phyloP scores from a whole-genome alignment of 2,113 vertebrate genomes.

The Syrrhaptes paradoxus region DNA sequence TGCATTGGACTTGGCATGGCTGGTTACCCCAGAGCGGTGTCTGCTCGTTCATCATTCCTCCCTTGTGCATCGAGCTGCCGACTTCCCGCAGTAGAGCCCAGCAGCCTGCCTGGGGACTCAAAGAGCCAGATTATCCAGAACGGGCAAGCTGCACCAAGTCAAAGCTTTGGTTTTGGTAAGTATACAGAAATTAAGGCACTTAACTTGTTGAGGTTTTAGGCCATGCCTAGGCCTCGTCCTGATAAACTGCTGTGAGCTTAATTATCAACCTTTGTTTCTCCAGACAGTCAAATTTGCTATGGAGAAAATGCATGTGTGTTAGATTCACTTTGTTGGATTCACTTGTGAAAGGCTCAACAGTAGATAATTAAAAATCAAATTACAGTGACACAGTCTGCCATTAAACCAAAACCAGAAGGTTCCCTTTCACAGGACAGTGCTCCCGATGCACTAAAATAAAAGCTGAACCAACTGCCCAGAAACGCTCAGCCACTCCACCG shows the following conservation, averaged over 20 bases:
- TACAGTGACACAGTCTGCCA: not conserved
- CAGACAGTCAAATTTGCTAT: slow-evolving; percentile 45
- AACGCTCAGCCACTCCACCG: not conserved
- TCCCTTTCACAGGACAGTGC: not conserved
- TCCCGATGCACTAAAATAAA: not conserved
- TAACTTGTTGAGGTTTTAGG: not conserved
- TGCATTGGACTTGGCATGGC: not conserved
- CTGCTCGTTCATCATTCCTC: not conserved
- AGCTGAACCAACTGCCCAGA: not conserved
- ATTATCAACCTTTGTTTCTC: slow-evolving; percentile 36
- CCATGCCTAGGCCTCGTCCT: not conserved
- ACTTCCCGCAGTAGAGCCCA: not conserved
- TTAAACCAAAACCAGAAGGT: not conserved
- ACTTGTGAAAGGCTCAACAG: not conserved
- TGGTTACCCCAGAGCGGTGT: not conserved
- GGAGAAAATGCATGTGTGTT: slow-evolving; percentile 1
- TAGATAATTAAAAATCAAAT: slow-evolving; percentile 40
- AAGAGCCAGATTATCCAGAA: not conserved
- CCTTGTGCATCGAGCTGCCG: accelerated
- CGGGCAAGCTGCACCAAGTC: not conserved
- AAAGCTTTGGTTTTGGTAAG: not conserved
- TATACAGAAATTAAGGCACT: slow-evolving; percentile 22
- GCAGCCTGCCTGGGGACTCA: not conserved
- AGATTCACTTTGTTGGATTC: not conserved
- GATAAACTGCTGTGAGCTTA: slow-evolving; percentile 28